These are phyloP conservation scores for Battus philenor DNA, from an alignment of 1,140 invertebrate species.

Conservation along the genomic window DNA sequence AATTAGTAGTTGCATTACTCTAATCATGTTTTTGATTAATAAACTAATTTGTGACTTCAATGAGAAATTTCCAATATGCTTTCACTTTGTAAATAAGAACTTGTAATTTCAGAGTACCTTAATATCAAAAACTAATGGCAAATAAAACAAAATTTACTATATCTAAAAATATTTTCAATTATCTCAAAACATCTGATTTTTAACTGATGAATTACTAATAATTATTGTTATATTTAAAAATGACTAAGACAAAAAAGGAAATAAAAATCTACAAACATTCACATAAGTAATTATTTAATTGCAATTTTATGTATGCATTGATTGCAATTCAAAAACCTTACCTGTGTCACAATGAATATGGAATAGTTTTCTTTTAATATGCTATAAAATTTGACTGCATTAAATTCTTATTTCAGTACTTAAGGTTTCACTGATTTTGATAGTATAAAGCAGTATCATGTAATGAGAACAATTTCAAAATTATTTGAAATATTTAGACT, in stretches of 20 bases:
- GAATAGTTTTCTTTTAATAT: constrained; percentile 53
- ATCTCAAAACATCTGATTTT: constrained; percentile 69
- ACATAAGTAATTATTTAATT: too few species aligned
- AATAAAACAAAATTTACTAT: too few species aligned
- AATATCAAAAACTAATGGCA: too few species aligned
- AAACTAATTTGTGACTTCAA: constrained; percentile 36
- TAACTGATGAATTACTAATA: constrained; percentile 67
- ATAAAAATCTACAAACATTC: too few species aligned
- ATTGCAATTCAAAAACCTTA: constrained; percentile 68
- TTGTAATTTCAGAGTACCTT: too few species aligned
- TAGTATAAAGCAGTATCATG: constrained; percentile 58
- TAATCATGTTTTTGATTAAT: constrained; percentile 63
- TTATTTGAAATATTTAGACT: constrained; percentile 71
- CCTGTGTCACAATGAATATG: constrained; percentile 64
- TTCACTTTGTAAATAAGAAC: too few species aligned
- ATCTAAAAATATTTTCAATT: constrained; percentile 40
- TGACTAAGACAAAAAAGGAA: too few species aligned
- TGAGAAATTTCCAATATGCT: too few species aligned
- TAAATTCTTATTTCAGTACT: constrained; percentile 63
- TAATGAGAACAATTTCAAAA: constrained; percentile 70
- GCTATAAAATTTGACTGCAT: constrained; percentile 72
- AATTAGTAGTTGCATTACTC: constrained; percentile 59
- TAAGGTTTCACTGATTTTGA: constrained; percentile 66
- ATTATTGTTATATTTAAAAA: constrained; percentile 69
- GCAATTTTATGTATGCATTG: constrained; percentile 73